These are phyloP conservation scores for silkworm (Bombyx mori) DNA, from an alignment of 1,140 invertebrate genomes.

Conservation along the genomic window ASM3026992v2 NC_085128.1:17794501-17795000, in stretches of 20 bases:
- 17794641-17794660: constrained; percentile 65
- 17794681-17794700: constrained; percentile 63
- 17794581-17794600: constrained; percentile 42
- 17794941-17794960: constrained; percentile 63
- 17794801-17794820: constrained; percentile 70
- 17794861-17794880: constrained; percentile 71
- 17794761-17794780: constrained; percentile 63
- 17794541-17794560: constrained; percentile 43
- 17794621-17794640: constrained; percentile 33
- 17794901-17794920: constrained; percentile 49
- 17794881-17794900: constrained; percentile 66
- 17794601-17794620: constrained; percentile 13
- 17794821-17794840: constrained; percentile 53
- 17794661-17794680: constrained; percentile 61
- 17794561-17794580: constrained; percentile 56
- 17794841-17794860: constrained; percentile 59
- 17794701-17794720: constrained; percentile 52
- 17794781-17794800: constrained; percentile 65
- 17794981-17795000: constrained; percentile 55
- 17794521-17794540: constrained; percentile 52
- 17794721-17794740: constrained; percentile 60
- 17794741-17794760: constrained; percentile 62
- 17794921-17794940: constrained; percentile 66
- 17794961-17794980: constrained; percentile 55
- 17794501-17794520: constrained; percentile 70